Conservation (phyloP, 2,888 invertebrate genomes). For the Frankliniella fusca region DNA sequence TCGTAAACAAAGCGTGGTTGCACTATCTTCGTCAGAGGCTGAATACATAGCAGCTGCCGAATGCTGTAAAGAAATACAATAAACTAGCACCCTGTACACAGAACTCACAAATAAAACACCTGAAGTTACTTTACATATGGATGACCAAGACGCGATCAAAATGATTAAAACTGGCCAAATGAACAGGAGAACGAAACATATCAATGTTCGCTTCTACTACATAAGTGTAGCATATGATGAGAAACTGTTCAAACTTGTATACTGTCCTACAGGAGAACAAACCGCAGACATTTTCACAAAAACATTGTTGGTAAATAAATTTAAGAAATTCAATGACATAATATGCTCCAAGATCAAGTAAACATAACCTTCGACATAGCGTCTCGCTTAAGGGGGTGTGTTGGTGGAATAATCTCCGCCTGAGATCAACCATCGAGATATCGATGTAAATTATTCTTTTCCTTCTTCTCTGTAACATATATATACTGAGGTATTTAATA, state of each 20-base stretch:
- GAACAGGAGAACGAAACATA: neutral
- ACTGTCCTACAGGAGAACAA: neutral
- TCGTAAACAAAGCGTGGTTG: constrained; percentile 27
- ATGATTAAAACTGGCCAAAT: constrained; percentile 27
- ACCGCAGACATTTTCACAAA: neutral
- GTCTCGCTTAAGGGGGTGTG: no score
- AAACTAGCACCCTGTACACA: neutral
- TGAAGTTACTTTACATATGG: neutral
- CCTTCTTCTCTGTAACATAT: no score
- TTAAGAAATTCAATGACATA: neutral
- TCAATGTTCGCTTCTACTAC: neutral
- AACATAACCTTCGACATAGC: no score
- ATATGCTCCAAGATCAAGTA: neutral
- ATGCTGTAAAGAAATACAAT: constrained; percentile 18
- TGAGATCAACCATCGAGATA: no score
- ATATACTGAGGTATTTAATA: no score
- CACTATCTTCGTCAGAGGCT: constrained; percentile 29
- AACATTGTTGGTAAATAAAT: neutral
- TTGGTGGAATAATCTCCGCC: no score
- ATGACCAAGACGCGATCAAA: constrained; percentile 3
- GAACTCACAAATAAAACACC: neutral
- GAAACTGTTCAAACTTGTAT: neutral
- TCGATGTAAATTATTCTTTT: no score
- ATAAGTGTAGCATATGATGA: constrained; percentile 24
- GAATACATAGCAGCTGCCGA: constrained; percentile 17